A percentile compares a stretch with the other conserved stretches of the same genome.
phyloP scores from a whole-genome alignment of 23 tunicate species.

The Halocynthia aurantium region DNA sequence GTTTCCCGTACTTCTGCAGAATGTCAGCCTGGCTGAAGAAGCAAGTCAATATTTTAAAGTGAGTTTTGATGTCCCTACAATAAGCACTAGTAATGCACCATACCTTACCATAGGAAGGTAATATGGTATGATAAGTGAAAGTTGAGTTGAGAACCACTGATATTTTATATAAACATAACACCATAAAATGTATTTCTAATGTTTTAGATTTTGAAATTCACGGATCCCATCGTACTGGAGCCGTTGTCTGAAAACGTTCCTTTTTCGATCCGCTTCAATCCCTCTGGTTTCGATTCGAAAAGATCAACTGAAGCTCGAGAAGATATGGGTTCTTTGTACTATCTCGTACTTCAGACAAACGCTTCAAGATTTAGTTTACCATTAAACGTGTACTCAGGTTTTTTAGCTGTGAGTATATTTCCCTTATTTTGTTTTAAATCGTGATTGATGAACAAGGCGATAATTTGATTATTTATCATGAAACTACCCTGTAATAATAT shows the following conservation, averaged over 20 bases:
- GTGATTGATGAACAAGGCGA: too few relatives aligned
- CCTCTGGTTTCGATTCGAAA: neutral
- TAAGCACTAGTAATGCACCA: neutral
- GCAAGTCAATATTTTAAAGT: slow-evolving; percentile 49
- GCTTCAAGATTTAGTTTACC: slow-evolving; percentile 79
- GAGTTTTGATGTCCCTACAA: neutral
- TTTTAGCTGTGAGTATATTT: neutral
- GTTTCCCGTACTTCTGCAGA: slow-evolving; percentile 68
- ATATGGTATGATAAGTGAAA: too few relatives aligned
- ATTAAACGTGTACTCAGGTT: slow-evolving; percentile 12
- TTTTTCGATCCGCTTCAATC: slow-evolving; percentile 22
- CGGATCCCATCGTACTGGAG: slow-evolving; percentile 34
- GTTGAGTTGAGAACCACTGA: too few relatives aligned
- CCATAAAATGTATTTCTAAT: neutral
- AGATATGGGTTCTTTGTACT: slow-evolving; percentile 13
- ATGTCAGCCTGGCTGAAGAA: slow-evolving; percentile 37
- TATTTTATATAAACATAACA: too few relatives aligned
- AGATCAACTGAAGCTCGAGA: neutral
- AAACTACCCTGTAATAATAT: too few relatives aligned
- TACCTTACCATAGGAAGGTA: too few relatives aligned
- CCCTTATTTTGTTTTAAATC: too few relatives aligned
- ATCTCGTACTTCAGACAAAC: slow-evolving; percentile 66
- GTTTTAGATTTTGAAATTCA: slow-evolving; percentile 45
- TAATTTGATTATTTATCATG: too few relatives aligned
- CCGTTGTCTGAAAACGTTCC: slow-evolving; percentile 12